phyloP scores from a whole-genome alignment of 2,888 invertebrate genomes.

The Leptodirus hochenwartii region DNA sequence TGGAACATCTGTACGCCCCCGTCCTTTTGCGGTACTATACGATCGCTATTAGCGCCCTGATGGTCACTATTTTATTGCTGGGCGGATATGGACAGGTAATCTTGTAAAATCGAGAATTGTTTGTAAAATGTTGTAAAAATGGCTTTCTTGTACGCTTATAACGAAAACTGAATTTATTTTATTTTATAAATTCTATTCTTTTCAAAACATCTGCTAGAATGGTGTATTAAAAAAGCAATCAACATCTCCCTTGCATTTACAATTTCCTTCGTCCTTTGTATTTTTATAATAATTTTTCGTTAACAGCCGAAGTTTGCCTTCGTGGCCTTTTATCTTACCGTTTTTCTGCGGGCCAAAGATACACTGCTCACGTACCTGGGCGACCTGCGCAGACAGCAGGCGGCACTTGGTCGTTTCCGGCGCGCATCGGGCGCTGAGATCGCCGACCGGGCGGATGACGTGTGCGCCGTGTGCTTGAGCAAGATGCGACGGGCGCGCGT shows the following conservation, averaged over 20 bases:
- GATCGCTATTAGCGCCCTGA: conserved; percentile 34
- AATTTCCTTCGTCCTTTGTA: too few species aligned
- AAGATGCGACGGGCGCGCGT: conserved; percentile 51
- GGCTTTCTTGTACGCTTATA: too few species aligned
- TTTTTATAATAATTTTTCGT: too few species aligned
- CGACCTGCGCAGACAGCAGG: conserved; percentile 38
- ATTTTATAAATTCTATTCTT: too few species aligned
- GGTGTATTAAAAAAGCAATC: too few species aligned
- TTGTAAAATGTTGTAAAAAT: too few species aligned
- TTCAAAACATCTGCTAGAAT: too few species aligned
- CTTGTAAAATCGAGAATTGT: too few species aligned
- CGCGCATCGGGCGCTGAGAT: conserved; percentile 48
- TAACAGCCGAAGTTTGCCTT: conserved; percentile 39
- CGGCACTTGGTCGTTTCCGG: conserved; percentile 40
- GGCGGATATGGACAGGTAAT: too few species aligned
- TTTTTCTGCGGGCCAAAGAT: conserved; percentile 46
- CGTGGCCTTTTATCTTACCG: conserved; percentile 42
- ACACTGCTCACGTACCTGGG: conserved; percentile 35
- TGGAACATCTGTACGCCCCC: conserved; percentile 51
- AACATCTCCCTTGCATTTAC: too few species aligned
- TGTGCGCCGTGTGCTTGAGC: conserved; percentile 60
- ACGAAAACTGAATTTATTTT: too few species aligned
- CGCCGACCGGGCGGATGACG: conserved; percentile 49
- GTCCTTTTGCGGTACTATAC: conserved; percentile 42
- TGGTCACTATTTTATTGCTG: conserved; percentile 35